Evolutionary conservation across 1,140 invertebrate species (phyloP).

Genomic region (Papilio dardanus): DNA sequence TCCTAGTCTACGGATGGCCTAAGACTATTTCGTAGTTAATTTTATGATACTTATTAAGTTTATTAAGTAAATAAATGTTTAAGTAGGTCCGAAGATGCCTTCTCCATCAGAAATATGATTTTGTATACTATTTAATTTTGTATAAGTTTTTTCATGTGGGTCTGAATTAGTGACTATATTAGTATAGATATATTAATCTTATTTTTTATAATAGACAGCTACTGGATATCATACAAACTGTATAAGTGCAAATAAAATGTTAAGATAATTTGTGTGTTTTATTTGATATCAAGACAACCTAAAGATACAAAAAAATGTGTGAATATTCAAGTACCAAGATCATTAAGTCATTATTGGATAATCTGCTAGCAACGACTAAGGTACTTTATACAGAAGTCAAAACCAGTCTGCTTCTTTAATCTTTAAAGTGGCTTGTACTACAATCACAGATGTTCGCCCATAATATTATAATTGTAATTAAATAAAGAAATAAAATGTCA

Average conservation of each 20-base stretch:
- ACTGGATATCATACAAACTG: conserved; percentile 7
- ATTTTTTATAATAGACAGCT: not conserved
- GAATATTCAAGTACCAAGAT: not conserved
- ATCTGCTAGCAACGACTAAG: no score
- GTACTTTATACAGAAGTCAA: no score
- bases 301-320: not conserved
- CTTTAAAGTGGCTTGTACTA: no score
- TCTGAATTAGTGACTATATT: not conserved
- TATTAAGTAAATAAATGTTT: not conserved
- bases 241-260: conserved; percentile 8
- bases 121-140: not conserved
- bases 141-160: not conserved
- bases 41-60: no score
- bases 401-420: no score
- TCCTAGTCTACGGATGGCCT: no score
- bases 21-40: no score
- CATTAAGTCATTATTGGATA: not conserved
- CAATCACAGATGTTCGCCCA: no score
- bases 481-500: no score
- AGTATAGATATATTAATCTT: not conserved
- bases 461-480: no score
- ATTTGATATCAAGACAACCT: not conserved
- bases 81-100: not conserved
- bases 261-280: not conserved
- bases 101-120: not conserved